A percentile compares a stretch with the other conserved stretches of the same genome.
These are phyloP conservation scores for Parnassius smintheus DNA, from an alignment of 2,888 invertebrate genomes.

Conservation along the genomic window DNA sequence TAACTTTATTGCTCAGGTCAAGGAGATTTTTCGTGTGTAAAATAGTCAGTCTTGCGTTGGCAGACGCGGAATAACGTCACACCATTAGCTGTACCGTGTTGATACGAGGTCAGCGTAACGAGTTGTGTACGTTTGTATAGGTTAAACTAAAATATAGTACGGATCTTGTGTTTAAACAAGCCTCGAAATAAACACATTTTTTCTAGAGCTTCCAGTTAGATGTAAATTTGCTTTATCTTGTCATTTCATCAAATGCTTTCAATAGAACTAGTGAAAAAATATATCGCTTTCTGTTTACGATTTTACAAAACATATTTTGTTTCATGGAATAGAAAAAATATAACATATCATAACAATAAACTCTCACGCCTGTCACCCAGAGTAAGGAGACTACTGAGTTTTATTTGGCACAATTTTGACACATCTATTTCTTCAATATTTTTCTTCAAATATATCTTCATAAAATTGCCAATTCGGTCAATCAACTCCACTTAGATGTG, in stretches of 20 bases:
- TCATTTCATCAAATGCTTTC: neutral
- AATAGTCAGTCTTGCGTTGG: constrained; percentile 14
- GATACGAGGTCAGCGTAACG: constrained; percentile 15
- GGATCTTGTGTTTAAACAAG: constrained; percentile 4
- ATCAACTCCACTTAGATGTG: too few relatives aligned
- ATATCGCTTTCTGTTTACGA: too few relatives aligned
- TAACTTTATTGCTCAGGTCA: constrained; percentile 20
- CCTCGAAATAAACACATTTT: neutral
- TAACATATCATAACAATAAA: too few relatives aligned
- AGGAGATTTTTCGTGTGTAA: constrained; percentile 15
- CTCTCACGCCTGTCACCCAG: too few relatives aligned
- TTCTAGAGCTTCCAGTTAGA: neutral
- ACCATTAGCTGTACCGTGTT: constrained; percentile 6
- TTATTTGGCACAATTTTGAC: too few relatives aligned
- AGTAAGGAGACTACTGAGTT: too few relatives aligned
- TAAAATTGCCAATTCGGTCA: too few relatives aligned
- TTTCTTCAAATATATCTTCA: too few relatives aligned
- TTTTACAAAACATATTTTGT: too few relatives aligned
- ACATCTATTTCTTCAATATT: too few relatives aligned
- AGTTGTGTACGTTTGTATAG: neutral
- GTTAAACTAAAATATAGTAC: constrained; percentile 8
- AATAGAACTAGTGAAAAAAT: too few relatives aligned
- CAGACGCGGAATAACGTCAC: constrained; percentile 21
- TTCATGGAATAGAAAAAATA: too few relatives aligned
- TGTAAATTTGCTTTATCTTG: constrained; percentile 1